Evolutionary conservation across 2,113 vertebrate genomes (phyloP).

Genomic region (Myrmecobius fasciatus): DNA sequence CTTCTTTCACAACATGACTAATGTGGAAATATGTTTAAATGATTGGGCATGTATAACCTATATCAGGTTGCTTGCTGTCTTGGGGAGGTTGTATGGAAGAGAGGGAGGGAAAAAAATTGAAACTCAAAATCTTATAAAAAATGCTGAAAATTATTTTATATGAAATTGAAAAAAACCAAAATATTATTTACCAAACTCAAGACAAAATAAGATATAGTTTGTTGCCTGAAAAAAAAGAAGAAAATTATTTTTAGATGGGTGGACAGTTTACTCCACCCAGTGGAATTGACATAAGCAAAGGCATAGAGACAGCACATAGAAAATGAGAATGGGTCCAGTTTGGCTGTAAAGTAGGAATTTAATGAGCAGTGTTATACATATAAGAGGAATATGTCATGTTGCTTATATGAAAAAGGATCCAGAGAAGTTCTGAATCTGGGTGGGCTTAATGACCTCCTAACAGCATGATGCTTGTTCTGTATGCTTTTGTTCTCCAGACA

Average conservation of each 20-base stretch:
- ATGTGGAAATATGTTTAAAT: no score
- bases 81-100: not conserved
- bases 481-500: constrained; percentile 47
- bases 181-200: no score
- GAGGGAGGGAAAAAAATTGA: not conserved
- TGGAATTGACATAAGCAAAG: not conserved
- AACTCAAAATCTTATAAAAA: no score
- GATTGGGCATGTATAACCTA: no score
- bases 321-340: not conserved
- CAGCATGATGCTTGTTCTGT: constrained; percentile 8
- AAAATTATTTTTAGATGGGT: not conserved
- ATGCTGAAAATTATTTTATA: no score
- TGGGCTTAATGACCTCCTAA: constrained; percentile 22
- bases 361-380: constrained; percentile 52
- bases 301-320: not conserved
- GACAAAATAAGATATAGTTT: no score
- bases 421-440: constrained; percentile 40
- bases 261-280: not conserved
- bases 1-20: no score
- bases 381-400: not conserved
- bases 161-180: no score
- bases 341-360: constrained; percentile 44
- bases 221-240: no score
- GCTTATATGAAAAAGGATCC: constrained; percentile 47
- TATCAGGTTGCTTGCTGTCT: no score